Evolutionary conservation across 1,140 invertebrate genomes (phyloP).

Genomic region (Pinna nobilis): DNA sequence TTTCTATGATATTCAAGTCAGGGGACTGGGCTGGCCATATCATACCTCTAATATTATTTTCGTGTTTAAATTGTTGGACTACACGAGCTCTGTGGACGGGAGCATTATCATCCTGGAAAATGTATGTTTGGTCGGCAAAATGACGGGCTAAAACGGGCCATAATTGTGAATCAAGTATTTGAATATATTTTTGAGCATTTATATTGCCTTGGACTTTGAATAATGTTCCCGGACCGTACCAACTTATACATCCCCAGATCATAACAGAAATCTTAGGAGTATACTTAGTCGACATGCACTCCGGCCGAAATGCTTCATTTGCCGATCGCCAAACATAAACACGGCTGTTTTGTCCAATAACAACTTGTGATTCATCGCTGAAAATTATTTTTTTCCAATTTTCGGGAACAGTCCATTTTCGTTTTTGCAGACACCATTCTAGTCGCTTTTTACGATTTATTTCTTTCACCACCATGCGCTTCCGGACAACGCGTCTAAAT

Average conservation of each 20-base stretch:
- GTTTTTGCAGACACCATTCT: slow-evolving; percentile 10
- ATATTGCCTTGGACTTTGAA: slow-evolving; percentile 4
- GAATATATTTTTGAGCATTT: slow-evolving; percentile 20
- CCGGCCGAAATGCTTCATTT: slow-evolving; percentile 14
- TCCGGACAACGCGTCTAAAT: slow-evolving; percentile 15
- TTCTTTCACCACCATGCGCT: slow-evolving; percentile 21
- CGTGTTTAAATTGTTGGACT: slow-evolving; percentile 18
- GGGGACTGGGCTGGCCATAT: slow-evolving; percentile 18
- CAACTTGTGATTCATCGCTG: slow-evolving; percentile 18
- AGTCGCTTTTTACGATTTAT: slow-evolving; percentile 14
- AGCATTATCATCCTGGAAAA: slow-evolving; percentile 28
- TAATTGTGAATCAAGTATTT: slow-evolving; percentile 18
- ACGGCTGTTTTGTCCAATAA: slow-evolving; percentile 6
- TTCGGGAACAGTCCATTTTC: slow-evolving; percentile 11
- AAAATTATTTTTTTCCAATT: slow-evolving; percentile 26
- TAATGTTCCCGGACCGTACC: too few species aligned
- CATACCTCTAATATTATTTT: slow-evolving; percentile 18
- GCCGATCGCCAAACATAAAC: slow-evolving; percentile 30
- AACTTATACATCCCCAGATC: slow-evolving; percentile 18
- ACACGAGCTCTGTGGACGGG: slow-evolving; percentile 13
- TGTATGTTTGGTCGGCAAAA: slow-evolving; percentile 6
- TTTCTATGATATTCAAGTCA: slow-evolving; percentile 24
- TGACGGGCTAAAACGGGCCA: slow-evolving; percentile 9
- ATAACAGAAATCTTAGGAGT: slow-evolving; percentile 25
- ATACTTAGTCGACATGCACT: slow-evolving; percentile 23